Evolutionary conservation across 1,140 invertebrate genomes (phyloP).

Genomic region (Hylyphantes graminicola): DNA sequence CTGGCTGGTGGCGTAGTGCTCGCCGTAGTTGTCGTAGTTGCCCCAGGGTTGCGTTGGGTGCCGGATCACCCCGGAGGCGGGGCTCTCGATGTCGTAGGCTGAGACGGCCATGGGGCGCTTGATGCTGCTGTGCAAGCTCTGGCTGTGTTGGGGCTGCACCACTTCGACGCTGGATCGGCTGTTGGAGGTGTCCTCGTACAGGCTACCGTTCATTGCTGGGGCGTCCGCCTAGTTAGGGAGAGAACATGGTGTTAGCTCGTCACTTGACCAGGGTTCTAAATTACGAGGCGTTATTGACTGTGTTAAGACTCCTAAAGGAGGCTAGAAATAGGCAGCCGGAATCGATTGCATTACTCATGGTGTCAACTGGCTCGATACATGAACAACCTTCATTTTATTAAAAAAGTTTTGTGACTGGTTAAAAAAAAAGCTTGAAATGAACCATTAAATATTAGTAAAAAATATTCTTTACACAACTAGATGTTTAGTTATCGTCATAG

Average conservation of each 20-base stretch:
- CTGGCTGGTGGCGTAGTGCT: slow-evolving; percentile 71
- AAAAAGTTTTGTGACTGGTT: background rate
- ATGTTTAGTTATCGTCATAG: background rate
- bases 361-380: too few relatives aligned
- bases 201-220: slow-evolving; percentile 57
- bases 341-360: too few relatives aligned
- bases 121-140: slow-evolving; percentile 83
- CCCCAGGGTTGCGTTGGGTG: slow-evolving; percentile 77
- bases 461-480: background rate
- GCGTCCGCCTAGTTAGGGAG: slow-evolving; percentile 22
- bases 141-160: slow-evolving; percentile 43
- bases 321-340: too few relatives aligned
- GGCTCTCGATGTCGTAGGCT: slow-evolving; percentile 64
- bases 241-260: slow-evolving; percentile 28
- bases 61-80: slow-evolving; percentile 74
- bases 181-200: slow-evolving; percentile 59
- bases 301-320: too few relatives aligned
- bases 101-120: slow-evolving; percentile 72
- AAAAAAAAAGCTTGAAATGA: background rate
- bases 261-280: too few relatives aligned
- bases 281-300: too few relatives aligned
- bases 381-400: background rate
- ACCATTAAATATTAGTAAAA: background rate
- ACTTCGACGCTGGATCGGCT: slow-evolving; percentile 58
- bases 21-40: slow-evolving; percentile 75